Conservation (phyloP, 92 coral and sea anemone genomes). For the Metridium senile region DNA sequence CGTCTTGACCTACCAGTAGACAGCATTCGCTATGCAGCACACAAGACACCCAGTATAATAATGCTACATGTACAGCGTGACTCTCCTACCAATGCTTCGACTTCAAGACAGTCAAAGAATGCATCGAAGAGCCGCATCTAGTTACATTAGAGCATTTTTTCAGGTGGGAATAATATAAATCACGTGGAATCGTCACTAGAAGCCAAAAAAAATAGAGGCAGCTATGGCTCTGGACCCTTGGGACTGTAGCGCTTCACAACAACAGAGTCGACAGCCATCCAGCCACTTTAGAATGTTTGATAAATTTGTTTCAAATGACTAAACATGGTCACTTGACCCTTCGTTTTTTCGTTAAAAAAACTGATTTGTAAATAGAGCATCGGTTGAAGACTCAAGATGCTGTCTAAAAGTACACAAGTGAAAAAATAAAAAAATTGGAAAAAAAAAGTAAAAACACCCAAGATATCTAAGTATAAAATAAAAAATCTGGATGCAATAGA, state of each 20-base stretch:
- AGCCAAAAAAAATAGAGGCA: neutral
- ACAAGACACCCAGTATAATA: slow-evolving; percentile 17
- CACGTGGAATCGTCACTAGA: neutral
- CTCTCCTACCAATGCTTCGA: slow-evolving; percentile 10
- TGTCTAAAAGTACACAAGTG: too few relatives aligned
- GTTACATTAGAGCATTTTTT: neutral
- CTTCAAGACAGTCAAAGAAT: neutral
- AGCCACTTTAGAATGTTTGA: neutral
- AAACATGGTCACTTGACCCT: slow-evolving; percentile 5
- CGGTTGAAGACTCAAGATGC: too few relatives aligned
- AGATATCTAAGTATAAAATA: too few relatives aligned
- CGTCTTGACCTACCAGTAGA: neutral
- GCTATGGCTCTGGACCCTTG: neutral
- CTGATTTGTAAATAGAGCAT: neutral
- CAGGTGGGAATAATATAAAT: neutral
- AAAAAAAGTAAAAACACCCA: too few relatives aligned
- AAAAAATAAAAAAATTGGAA: too few relatives aligned
- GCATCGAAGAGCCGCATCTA: neutral
- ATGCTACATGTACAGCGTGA: neutral
- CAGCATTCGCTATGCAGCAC: neutral
- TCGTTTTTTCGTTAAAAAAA: slow-evolving; percentile 14
- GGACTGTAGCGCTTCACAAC: neutral
- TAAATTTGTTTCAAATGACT: neutral
- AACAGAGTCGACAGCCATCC: slow-evolving; percentile 5
- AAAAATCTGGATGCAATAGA: too few relatives aligned